phyloP scores from a whole-genome alignment of 2,113 vertebrate genomes.

The Maccullochella peelii region DNA sequence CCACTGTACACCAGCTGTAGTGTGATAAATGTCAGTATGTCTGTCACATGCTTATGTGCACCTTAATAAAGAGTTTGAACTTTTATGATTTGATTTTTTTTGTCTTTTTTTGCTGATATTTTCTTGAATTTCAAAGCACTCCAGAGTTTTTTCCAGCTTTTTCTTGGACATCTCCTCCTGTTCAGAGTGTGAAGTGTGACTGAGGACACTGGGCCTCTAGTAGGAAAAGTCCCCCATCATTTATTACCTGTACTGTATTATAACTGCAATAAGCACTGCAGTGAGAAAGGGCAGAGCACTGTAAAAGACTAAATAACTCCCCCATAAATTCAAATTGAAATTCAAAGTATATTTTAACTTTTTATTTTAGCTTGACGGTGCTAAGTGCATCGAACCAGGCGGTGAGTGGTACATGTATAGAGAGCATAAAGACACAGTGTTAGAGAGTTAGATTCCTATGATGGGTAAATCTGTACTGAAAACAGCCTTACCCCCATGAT shows the following conservation, averaged over 20 bases:
- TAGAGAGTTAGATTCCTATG: neutral
- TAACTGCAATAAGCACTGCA: no score
- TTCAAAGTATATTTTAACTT: neutral
- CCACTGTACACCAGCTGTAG: neutral
- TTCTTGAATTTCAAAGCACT: no score
- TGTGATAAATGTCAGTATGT: no score
- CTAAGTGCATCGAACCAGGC: neutral
- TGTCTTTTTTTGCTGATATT: neutral
- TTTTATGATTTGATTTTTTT: neutral
- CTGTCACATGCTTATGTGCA: neutral
- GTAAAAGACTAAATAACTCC: neutral
- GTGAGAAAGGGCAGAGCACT: neutral
- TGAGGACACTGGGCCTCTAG: neutral
- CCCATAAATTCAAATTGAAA: neutral
- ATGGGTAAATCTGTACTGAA: neutral
- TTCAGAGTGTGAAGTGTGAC: neutral
- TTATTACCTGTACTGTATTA: neutral
- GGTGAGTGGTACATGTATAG: neutral
- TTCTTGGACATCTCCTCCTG: neutral
- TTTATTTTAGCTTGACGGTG: neutral
- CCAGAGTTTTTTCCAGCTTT: neutral
- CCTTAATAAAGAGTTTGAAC: neutral
- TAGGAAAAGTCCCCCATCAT: neutral
- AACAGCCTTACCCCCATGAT: constrained; percentile 90
- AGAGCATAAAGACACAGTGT: neutral